Percentiles rank a stretch among this genome's conserved stretches.
These are phyloP conservation scores for Lathronympha strigana DNA, from an alignment of 2,888 invertebrate species.

Conservation along the genomic window DNA sequence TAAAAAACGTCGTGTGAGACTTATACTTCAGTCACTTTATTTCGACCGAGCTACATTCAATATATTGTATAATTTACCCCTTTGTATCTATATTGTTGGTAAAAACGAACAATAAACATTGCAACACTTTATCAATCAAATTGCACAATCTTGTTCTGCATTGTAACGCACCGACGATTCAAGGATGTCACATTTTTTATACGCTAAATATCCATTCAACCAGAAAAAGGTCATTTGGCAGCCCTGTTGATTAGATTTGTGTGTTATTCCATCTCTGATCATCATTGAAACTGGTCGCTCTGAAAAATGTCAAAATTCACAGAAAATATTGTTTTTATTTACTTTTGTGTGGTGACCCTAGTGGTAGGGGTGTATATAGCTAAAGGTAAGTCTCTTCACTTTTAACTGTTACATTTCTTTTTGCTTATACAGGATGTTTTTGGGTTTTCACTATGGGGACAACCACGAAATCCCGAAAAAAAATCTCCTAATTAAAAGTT, in stretches of 20 bases:
- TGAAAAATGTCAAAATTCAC: constrained; percentile 46
- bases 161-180: constrained; percentile 60
- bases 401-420: neutral
- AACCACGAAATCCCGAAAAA: too few relatives aligned
- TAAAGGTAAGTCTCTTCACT: constrained; percentile 59
- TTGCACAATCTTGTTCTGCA: constrained; percentile 45
- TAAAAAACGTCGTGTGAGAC: too few relatives aligned
- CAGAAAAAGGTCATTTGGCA: constrained; percentile 61
- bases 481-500: too few relatives aligned
- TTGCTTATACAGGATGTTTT: too few relatives aligned
- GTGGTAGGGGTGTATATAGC: constrained; percentile 60
- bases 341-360: constrained; percentile 54
- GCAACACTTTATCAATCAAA: constrained; percentile 23
- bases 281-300: constrained; percentile 47
- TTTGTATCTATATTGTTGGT: neutral
- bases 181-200: constrained; percentile 76
- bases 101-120: constrained; percentile 15
- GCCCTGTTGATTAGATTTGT: constrained; percentile 47
- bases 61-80: neutral
- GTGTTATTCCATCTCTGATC: constrained; percentile 49
- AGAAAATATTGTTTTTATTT: constrained; percentile 50
- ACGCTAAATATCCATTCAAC: constrained; percentile 53
- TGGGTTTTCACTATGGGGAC: too few relatives aligned
- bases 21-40: too few relatives aligned
- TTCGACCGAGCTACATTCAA: too few relatives aligned